phyloP scores from a whole-genome alignment of 2,888 invertebrate species.

The Resseliella maxima region DNA sequence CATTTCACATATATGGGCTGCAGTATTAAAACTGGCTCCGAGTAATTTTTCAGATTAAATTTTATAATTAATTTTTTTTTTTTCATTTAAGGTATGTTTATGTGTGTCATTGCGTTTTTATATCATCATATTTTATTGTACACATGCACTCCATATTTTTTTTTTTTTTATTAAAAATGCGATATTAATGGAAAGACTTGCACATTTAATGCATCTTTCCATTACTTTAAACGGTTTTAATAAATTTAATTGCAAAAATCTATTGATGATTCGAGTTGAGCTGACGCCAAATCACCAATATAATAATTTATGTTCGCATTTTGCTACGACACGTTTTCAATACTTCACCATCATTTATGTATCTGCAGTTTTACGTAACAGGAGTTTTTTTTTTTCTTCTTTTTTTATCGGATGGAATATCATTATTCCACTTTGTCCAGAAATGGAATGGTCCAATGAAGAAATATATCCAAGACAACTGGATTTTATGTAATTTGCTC shows the following conservation, averaged over 20 bases:
- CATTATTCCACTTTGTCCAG: not conserved
- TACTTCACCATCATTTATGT: not conserved
- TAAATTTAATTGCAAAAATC: slow-evolving; percentile 21
- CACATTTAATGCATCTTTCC: not conserved
- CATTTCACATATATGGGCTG: slow-evolving; percentile 9
- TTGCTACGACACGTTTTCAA: not conserved
- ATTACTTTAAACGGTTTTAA: not conserved
- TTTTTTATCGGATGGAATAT: not conserved
- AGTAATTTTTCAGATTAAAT: slow-evolving; percentile 17
- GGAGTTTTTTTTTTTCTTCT: not conserved
- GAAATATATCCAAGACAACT: not conserved
- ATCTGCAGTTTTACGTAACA: not conserved
- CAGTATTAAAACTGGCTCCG: not conserved
- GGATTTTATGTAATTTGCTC: slow-evolving; percentile 34
- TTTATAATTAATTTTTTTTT: slow-evolving; percentile 53
- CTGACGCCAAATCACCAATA: not conserved
- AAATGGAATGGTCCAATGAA: not conserved
- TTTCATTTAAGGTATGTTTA: slow-evolving; percentile 46
- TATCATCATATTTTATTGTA: not conserved
- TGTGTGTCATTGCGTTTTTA: slow-evolving; percentile 38
- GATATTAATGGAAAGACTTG: not conserved
- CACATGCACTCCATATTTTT: not conserved
- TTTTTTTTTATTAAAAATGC: not conserved
- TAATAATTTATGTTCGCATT: not conserved
- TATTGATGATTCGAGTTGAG: not conserved